These are phyloP conservation scores for Nasua narica DNA, from an alignment of 2,797 vertebrate genomes.

Conservation along the genomic window DNA sequence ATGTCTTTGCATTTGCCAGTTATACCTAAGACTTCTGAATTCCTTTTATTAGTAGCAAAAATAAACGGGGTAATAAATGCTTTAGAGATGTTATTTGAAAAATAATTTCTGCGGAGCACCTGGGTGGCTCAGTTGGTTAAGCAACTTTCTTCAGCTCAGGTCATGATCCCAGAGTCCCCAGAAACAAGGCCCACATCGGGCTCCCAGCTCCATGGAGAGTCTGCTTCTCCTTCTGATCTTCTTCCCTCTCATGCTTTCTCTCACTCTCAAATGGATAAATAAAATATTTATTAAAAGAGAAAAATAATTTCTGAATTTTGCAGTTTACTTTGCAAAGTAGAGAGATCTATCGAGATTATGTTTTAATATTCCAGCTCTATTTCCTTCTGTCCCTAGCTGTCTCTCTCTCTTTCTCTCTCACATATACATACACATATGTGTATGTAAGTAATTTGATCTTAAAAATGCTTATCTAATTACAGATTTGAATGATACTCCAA, in stretches of 20 bases:
- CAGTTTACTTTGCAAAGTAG: background rate
- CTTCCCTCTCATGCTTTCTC: too few relatives aligned
- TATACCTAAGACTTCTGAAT: background rate
- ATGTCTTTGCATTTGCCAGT: background rate
- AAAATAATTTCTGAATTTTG: constrained; percentile 12
- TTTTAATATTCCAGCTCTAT: background rate
- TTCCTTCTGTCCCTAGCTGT: background rate
- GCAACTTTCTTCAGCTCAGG: too few relatives aligned
- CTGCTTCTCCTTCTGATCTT: too few relatives aligned
- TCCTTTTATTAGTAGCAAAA: constrained; percentile 32
- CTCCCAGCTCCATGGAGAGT: too few relatives aligned
- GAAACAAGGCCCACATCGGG: too few relatives aligned
- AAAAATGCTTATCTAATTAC: background rate
- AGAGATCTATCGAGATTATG: background rate
- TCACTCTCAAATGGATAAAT: too few relatives aligned
- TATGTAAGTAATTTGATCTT: background rate
- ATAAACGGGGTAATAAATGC: background rate
- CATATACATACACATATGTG: rapidly evolving
- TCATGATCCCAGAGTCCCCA: too few relatives aligned
- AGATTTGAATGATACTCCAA: background rate
- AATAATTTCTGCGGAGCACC: background rate
- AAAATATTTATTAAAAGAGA: background rate
- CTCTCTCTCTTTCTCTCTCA: background rate
- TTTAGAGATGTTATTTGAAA: background rate
- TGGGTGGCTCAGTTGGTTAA: too few relatives aligned